Conservation (phyloP, 2,113 vertebrate species). For the Diglossa brunneiventris region DNA sequence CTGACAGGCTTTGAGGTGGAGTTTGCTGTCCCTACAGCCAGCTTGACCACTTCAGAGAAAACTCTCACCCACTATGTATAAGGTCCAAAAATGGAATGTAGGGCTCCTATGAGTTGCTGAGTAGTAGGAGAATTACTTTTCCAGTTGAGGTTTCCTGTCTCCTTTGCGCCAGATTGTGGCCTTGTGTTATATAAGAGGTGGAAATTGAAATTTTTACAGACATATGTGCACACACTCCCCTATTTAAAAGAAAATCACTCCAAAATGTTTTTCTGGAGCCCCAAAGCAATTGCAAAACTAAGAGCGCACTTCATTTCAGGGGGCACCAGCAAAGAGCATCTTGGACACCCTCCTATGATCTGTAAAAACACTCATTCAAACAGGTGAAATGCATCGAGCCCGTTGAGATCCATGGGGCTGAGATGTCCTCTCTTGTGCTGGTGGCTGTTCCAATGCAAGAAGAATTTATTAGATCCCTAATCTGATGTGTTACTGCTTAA, state of each 20-base stretch:
- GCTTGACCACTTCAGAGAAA: not conserved
- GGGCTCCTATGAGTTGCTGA: not conserved
- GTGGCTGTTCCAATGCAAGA: not conserved
- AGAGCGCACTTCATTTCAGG: not conserved
- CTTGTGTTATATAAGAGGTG: not conserved
- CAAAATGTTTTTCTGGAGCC: not conserved
- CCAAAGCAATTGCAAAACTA: not conserved
- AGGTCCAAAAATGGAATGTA: not conserved
- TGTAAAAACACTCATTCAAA: not conserved
- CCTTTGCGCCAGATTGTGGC: not conserved
- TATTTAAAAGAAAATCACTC: not conserved
- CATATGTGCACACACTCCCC: rapidly evolving
- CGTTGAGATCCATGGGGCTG: not conserved
- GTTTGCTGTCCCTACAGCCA: not conserved
- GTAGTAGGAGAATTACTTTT: not conserved
- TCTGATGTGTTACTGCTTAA: not conserved
- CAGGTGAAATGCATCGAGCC: not conserved
- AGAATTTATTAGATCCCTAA: not conserved
- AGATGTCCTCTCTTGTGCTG: not conserved
- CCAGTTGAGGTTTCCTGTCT: not conserved
- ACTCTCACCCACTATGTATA: not conserved
- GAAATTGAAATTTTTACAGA: not conserved
- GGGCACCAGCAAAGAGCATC: not conserved
- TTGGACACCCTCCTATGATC: rapidly evolving
- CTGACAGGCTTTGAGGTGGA: not conserved